Conservation (phyloP, 2,888 invertebrate species). For the Melinopterus prodromus region DNA sequence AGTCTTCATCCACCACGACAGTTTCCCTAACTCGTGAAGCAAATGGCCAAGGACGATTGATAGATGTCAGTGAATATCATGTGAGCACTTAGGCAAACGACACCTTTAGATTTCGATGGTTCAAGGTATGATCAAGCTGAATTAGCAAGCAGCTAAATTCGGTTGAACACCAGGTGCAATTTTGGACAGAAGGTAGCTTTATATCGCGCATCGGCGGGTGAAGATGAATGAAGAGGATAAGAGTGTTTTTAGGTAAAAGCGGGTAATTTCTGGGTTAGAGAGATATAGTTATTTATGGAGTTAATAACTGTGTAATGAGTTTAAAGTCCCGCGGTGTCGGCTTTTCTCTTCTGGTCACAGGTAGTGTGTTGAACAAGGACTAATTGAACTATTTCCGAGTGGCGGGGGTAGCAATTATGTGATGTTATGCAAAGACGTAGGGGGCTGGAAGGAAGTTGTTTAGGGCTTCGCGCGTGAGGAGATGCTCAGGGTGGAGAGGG, state of each 20-base stretch:
- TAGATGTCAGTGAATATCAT: too few relatives aligned
- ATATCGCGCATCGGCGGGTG: neutral
- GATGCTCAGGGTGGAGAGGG: neutral
- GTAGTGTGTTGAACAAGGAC: neutral
- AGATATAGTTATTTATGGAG: neutral
- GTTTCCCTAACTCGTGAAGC: too few relatives aligned
- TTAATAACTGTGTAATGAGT: constrained; percentile 4
- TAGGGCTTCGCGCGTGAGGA: neutral
- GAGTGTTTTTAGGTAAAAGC: neutral
- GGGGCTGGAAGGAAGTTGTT: constrained; percentile 4
- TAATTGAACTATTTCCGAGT: constrained; percentile 4
- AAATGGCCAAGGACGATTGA: too few relatives aligned
- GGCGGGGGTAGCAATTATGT: neutral
- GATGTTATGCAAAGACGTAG: neutral
- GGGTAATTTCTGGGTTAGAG: neutral
- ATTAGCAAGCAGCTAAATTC: too few relatives aligned
- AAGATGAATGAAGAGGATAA: neutral
- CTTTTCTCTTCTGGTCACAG: too few relatives aligned
- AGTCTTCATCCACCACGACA: too few relatives aligned
- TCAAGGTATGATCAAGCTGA: too few relatives aligned
- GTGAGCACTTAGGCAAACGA: too few relatives aligned
- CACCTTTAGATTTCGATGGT: too few relatives aligned
- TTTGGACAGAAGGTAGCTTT: neutral
- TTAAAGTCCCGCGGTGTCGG: neutral
- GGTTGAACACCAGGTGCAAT: neutral